Percentiles rank a stretch among this genome's conserved stretches.
Evolutionary conservation across 2,113 vertebrate species (phyloP).

Genomic region (Meles meles): DNA sequence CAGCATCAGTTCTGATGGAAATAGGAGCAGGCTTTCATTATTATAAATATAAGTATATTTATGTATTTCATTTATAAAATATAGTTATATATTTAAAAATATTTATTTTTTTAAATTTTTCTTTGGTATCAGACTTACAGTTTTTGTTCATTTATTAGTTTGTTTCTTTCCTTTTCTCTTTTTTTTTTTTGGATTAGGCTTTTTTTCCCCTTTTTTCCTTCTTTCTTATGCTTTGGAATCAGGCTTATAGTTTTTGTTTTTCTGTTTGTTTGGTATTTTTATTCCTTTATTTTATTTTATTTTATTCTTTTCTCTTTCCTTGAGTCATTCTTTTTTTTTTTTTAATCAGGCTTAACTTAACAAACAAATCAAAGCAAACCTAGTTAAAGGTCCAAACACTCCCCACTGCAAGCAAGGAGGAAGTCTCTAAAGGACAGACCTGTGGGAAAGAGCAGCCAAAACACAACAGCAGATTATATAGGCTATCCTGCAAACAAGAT

Average conservation of each 20-base stretch:
- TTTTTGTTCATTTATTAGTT: background rate
- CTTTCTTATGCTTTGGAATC: background rate
- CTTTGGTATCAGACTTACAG: background rate
- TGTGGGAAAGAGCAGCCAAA: background rate
- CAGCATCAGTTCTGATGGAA: background rate
- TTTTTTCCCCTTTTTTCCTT: background rate
- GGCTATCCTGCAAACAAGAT: background rate
- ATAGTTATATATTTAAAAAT: background rate
- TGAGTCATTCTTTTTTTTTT: background rate
- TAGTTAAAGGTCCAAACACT: background rate
- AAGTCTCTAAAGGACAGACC: background rate
- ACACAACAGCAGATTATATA: background rate
- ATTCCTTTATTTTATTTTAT: too few species aligned
- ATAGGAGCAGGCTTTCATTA: background rate
- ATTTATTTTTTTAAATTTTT: background rate
- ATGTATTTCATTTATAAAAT: background rate
- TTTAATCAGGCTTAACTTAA: background rate
- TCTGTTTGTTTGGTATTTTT: background rate
- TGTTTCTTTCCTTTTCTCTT: background rate
- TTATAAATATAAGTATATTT: too few species aligned
- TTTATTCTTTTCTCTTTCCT: background rate
- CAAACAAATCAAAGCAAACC: background rate
- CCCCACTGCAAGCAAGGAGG: background rate
- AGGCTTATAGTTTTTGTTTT: background rate
- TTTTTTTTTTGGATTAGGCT: background rate